These are phyloP conservation scores for Pammene fasciana DNA, from an alignment of 2,888 invertebrate genomes.

Conservation along the genomic window DNA sequence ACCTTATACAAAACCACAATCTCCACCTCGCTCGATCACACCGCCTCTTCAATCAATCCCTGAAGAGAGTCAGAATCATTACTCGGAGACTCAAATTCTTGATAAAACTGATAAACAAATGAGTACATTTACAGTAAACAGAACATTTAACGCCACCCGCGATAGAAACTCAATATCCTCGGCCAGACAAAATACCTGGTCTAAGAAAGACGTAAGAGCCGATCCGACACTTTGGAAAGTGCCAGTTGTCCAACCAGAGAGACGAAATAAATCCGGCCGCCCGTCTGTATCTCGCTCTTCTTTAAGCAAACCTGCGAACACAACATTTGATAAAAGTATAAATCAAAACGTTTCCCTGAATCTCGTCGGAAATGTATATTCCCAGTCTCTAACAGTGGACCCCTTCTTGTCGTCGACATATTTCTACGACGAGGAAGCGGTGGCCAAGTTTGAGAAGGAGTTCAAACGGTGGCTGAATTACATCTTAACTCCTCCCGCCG, in stretches of 20 bases:
- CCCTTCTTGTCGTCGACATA: constrained; percentile 87
- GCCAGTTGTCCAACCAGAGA: constrained; percentile 60
- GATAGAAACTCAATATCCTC: constrained; percentile 52
- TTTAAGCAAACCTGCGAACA: constrained; percentile 48
- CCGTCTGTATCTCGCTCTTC: constrained; percentile 44
- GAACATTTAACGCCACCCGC: constrained; percentile 69
- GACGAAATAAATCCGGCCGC: constrained; percentile 55
- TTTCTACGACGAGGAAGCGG: constrained; percentile 86
- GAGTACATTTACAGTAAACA: constrained; percentile 73
- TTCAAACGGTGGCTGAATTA: constrained; percentile 92
- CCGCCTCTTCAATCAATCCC: constrained; percentile 77
- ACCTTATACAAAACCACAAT: constrained; percentile 52
- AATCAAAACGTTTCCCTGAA: constrained; percentile 71
- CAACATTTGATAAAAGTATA: constrained; percentile 69
- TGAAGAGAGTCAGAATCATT: constrained; percentile 71
- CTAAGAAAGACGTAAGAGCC: constrained; percentile 67
- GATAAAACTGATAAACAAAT: constrained; percentile 64
- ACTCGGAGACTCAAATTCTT: constrained; percentile 64
- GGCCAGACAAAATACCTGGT: constrained; percentile 64
- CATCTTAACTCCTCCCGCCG: constrained; percentile 88
- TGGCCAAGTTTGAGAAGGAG: constrained; percentile 87
- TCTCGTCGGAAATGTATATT: constrained; percentile 72
- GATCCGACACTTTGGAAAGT: constrained; percentile 73
- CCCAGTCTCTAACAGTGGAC: constrained; percentile 83
- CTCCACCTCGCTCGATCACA: constrained; percentile 71